Base-by-base conservation (phyloP, 2,888 invertebrate species). In the Drosophila meridiana region DNA sequence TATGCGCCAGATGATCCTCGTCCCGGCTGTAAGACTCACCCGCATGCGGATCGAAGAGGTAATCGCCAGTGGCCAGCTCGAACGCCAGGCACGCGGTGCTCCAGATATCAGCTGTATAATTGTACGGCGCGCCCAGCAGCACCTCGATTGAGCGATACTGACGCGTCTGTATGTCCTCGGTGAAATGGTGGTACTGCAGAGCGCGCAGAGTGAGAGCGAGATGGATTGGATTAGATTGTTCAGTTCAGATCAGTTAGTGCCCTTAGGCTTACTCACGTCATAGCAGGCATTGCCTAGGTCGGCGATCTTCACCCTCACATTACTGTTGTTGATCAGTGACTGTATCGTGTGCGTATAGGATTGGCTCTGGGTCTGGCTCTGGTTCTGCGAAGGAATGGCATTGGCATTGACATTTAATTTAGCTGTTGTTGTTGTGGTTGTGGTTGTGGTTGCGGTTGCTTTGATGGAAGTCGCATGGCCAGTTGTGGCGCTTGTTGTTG, bases 261-360 rank as follows among this genome's bases (percentile, higher is more conserved):
- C 9, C 4, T 8, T 26, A 9, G 2, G n/a, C 3, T 5, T 74
- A 92, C 93, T 93, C 92, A 95, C 95, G 92, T 95, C 95, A 95
- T 96, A 97, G 92, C 97, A 97, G 55, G 97, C 97, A 93, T 97
- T 97, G 79, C 97, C 97, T 76, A 97, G 94, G 93, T 97, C 97
- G 65, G 97, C 97, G 78, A 97, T 96, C 94, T 97, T 97, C 20
- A 97, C 96, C 85, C 95, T 94, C 67, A 96, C 94, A 91, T 95
- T 95, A 68, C 89, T 92, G 79, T 93, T 93, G 78, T 93, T 93
- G 69, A 93, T 92, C 67, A 93, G 78, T 80, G 92, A 91, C 77
- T 93, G 93, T 80, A 93, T 93, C 73, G 93, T 91, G 85, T 93
- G 92, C 76, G 93, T 92, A 75, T 93, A 93, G 73, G 84, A 87